Evolutionary conservation across 2,113 vertebrate species (phyloP), one percentile per base, ranked within the genome.

Genomic region (Mormyrus lacerda): DNA sequence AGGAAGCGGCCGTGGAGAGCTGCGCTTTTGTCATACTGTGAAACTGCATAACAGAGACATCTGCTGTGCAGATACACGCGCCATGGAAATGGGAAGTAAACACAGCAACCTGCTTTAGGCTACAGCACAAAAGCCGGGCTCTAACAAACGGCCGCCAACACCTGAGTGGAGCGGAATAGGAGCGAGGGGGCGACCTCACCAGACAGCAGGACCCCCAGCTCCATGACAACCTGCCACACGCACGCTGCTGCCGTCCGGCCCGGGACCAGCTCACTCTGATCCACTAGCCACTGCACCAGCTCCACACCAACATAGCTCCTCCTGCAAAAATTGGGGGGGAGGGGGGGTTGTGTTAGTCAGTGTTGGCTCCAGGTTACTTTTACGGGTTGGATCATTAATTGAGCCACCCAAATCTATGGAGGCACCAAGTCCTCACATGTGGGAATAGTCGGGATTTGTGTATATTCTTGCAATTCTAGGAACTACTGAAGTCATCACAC

Each of bases 211-310:
- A 99, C 97, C 88, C 98, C 98, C 93, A 99, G 97, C 91, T 99
- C 98, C 95, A 99, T 94, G 45, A 99, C 96, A 76, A 98, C 97
- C 95, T 99, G 98, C 98, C 98, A 99, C 91, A 99, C 96, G 3
- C 97, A 97, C 50, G 85, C 95, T 50, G 97, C 98, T 89, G 97
- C 96, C 85, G 96, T 96, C 94, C 98, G 95, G 94, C 96, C 97
- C 89, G 97, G 97, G 88, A 99, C 96, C 61, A 98, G 98, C 90
- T 97, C 95, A 82, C 98, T 99, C 93, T 98, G 96, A 90, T 98
- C 97, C 90, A 98, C 94, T 90, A 99, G 96, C 98, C 98, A 99
- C 95, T 99, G 97, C 13, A 99, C 98, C 65, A 99, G 95, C 91
- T 99, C 98, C 2, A 98, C 97, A 3, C 98, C 98, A 89, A 98